Evolutionary conservation across 2,113 vertebrate species (phyloP), one percentile per base, ranked within the genome.

Genomic region (Manacus vitellinus): DNA sequence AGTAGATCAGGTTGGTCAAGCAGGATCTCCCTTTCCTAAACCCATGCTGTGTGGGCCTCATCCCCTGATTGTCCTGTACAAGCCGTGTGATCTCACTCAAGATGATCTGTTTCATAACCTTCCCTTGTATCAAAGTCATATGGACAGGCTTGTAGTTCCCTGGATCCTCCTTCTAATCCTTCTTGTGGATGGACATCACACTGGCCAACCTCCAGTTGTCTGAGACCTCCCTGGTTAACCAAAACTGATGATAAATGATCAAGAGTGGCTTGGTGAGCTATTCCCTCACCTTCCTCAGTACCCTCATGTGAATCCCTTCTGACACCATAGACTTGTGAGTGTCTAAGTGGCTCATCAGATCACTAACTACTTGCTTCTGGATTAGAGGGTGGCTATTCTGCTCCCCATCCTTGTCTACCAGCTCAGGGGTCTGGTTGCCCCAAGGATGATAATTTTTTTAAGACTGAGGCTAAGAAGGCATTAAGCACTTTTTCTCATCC

Each of bases 161-260:
- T 52, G 66, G 31, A 52, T 54, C 33, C 28, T 46, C 23, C 39
- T 33, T n/a, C 22, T 54, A 14, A 35, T 37, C 10, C 8, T 49
- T 21, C 13, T 25, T 35, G 12, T 28, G 31, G 23, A 70, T 6
- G 4, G 15, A 46, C 0, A 0, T n/a, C 39, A n/a, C 39, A 21
- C 1, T 78, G 39, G 8, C 28, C 33, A n/a, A 12, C 10, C 12
- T 78, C 65, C 39, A 54, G 27, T 28, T 39, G 24, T 17, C 30
- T 24, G 49, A n/a, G 22, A 52, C 27, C 23, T 33, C 18, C 18
- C 12, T 15, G 37, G 14, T 39, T 61, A 46, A 46, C 19, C 9
- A 37, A 37, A 10, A 21, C 10, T 55, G 28, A 30, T 47, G 65
- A 63, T 4, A 63, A 55, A 54, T 41, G 4, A 20, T 11, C 3